phyloP scores from a whole-genome alignment of 1,140 invertebrate genomes.

The Nebria ingens region DNA sequence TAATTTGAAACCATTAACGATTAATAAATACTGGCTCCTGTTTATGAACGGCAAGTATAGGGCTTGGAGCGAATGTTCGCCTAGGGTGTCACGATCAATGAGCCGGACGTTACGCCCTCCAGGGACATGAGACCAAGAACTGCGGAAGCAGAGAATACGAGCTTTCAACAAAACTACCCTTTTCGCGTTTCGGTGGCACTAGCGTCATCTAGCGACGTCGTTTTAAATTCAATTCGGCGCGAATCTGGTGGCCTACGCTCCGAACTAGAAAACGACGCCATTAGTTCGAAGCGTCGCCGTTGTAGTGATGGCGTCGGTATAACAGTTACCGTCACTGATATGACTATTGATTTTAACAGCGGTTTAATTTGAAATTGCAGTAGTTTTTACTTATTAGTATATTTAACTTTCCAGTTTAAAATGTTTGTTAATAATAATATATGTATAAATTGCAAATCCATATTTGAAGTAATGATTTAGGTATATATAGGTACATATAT shows the following conservation, averaged over 20 bases:
- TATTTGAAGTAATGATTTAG: background rate
- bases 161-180: background rate
- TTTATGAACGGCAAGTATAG: too few species aligned
- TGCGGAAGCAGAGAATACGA: background rate
- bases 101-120: background rate
- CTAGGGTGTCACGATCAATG: conserved; percentile 6
- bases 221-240: background rate
- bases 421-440: too few species aligned
- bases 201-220: background rate
- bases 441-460: too few species aligned
- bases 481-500: background rate
- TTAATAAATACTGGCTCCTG: too few species aligned
- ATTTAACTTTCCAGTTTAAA: too few species aligned
- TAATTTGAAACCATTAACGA: too few species aligned
- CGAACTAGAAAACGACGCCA: background rate
- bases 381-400: too few species aligned
- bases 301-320: background rate
- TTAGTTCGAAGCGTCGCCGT: background rate
- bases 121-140: background rate
- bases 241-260: too few species aligned
- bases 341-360: background rate
- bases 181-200: background rate
- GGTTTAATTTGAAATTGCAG: background rate
- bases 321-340: background rate
- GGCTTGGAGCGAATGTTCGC: too few species aligned